Percentiles rank a stretch among this genome's conserved stretches.
These are phyloP conservation scores for Nephrotoma guestfalica DNA, from an alignment of 2,888 invertebrate species.

Conservation along the genomic window DNA sequence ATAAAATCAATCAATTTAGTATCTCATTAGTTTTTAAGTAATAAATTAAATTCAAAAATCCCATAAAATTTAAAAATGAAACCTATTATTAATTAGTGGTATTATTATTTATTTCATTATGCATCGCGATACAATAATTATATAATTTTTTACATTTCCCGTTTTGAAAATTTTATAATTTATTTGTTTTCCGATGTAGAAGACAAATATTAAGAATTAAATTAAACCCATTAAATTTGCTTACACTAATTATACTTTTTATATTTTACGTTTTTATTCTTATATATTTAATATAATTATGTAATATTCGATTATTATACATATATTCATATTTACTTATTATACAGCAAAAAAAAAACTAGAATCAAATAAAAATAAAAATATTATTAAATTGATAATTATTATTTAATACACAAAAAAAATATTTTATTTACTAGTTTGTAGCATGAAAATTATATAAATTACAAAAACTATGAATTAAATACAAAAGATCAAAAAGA, in stretches of 20 bases:
- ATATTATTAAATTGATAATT: neutral
- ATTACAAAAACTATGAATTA: neutral
- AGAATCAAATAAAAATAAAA: neutral
- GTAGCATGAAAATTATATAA: neutral
- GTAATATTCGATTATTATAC: neutral
- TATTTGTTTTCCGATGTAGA: neutral
- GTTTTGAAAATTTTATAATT: neutral
- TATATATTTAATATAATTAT: neutral
- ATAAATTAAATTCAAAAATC: neutral
- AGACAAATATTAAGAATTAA: neutral
- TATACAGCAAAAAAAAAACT: neutral
- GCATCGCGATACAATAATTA: neutral
- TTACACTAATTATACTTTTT: neutral
- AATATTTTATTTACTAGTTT: neutral
- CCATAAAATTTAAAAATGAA: neutral
- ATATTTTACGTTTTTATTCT: neutral
- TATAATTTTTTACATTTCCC: neutral
- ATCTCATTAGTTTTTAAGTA: neutral
- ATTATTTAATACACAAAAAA: neutral
- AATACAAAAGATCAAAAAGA: neutral
- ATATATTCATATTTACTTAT: neutral
- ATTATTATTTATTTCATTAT: neutral
- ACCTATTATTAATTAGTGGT: neutral
- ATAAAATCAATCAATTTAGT: neutral
- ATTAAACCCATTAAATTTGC: neutral